Evolutionary conservation across 2,888 invertebrate genomes (phyloP).

Genomic region (Cremastobaeus sp.): DNA sequence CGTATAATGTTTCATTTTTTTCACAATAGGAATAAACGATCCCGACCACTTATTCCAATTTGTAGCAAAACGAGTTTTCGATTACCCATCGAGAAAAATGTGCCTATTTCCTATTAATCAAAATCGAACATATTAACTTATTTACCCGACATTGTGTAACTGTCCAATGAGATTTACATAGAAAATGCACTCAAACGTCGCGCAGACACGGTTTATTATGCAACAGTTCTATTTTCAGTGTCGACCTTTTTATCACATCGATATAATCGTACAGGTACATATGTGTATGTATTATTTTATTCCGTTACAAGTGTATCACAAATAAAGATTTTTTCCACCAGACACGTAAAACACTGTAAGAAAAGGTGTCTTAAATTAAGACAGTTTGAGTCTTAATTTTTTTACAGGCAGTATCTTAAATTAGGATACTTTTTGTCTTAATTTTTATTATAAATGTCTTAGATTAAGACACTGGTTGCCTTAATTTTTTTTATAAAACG

Average conservation of each 20-base stretch:
- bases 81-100: neutral
- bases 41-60: constrained; percentile 22
- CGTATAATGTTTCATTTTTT: neutral
- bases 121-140: constrained; percentile 25
- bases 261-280: constrained; percentile 23
- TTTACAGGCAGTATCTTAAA: too few species aligned
- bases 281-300: constrained; percentile 15
- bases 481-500: too few species aligned
- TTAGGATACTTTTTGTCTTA: too few species aligned
- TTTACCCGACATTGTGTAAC: constrained; percentile 37
- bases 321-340: too few species aligned
- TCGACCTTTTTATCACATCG: constrained; percentile 6
- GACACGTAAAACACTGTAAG: too few species aligned
- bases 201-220: constrained; percentile 20
- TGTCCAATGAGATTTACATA: constrained; percentile 32
- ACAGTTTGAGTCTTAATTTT: too few species aligned
- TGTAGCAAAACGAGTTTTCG: constrained; percentile 13
- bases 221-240: constrained; percentile 39
- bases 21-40: neutral
- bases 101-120: constrained; percentile 31
- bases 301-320: too few species aligned
- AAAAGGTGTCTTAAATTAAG: too few species aligned
- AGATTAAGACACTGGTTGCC: too few species aligned
- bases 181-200: constrained; percentile 35
- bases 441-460: too few species aligned